Base-by-base conservation (phyloP, 1,140 invertebrate species). In the Idris sp. region DNA sequence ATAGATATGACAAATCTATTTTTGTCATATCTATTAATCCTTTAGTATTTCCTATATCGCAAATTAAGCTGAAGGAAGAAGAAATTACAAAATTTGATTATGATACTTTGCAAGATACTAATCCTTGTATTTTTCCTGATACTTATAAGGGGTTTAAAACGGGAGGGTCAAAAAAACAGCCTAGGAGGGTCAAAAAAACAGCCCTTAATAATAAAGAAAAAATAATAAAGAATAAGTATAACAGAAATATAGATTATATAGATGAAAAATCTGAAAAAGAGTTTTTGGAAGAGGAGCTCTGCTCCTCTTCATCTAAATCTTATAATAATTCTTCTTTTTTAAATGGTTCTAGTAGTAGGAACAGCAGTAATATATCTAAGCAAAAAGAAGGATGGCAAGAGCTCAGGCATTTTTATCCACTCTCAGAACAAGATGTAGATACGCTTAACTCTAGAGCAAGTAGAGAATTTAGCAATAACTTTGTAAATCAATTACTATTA, bases 1-100 rank as follows among this genome's bases (percentile, higher is more conserved):
- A 40, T 40, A 40, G 36, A 40, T 40, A 40, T 40, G 36, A 40
- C n/a, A 40, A 40, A 18, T 18, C 36, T 40, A 40, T 40, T 40
- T 18, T 40, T 40, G 36, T 18, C 36, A 18, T 40, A 40, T 40
- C 36, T 40, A 40, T 40, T 40, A 40, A 40, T 40, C 36, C 14
- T 40, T 18, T 40, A 40, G 36, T 40, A 40, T 40, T 40, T 40
- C 36, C 36, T 40, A 40, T 40, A 2, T 18, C 36, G 4, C 10
- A 15, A 2, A 36, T 15, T 31, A 31, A 10, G 10, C 11, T 36
- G 33, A 13, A 3, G 8, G 3, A 36, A 36, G 14, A 14, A 15
- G 33, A 36, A 36, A 36, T 36, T 4, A 4, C 13, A 15, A 15
- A 36, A 11, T 15, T 4, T 7, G 30, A n/a, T 10, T 10, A n/a